A percentile compares a stretch with the other conserved stretches of the same genome.
Conservation (phyloP, 2,888 invertebrate genomes). For the Octodonta nipae region DNA sequence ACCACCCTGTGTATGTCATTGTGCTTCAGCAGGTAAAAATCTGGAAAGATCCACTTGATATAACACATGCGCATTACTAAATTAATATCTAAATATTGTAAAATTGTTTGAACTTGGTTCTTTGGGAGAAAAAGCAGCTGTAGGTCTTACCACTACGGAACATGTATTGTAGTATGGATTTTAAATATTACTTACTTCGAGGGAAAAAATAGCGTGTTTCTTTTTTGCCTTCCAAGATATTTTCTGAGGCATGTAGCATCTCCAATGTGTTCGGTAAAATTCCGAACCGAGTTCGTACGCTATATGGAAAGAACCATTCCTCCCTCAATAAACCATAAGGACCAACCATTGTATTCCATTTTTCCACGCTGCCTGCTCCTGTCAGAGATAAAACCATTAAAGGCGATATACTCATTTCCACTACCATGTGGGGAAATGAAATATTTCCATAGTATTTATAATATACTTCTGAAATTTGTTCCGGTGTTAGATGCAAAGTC, state of each 20-base stretch:
- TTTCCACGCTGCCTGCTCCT: constrained; percentile 53
- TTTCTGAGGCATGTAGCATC: constrained; percentile 67
- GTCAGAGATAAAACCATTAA: constrained; percentile 58
- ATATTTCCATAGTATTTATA: constrained; percentile 57
- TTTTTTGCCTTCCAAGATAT: constrained; percentile 48
- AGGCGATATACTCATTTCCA: constrained; percentile 66
- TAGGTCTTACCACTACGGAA: no score
- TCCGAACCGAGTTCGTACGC: constrained; percentile 60
- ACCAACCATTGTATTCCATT: constrained; percentile 61
- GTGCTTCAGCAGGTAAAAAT: no score
- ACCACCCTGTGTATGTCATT: no score
- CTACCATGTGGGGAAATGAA: constrained; percentile 64
- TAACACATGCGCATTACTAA: no score
- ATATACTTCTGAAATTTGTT: constrained; percentile 78
- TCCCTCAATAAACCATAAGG: constrained; percentile 54
- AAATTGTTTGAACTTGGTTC: no score
- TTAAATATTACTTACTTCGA: constrained; percentile 60
- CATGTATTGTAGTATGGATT: no score
- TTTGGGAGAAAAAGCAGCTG: no score
- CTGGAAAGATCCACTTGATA: no score
- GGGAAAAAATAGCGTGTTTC: constrained; percentile 87
- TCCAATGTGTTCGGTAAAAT: constrained; percentile 50
- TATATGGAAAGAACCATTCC: constrained; percentile 55
- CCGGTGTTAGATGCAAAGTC: constrained; percentile 68
- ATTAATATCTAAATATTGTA: no score